Evolutionary conservation across 2,797 vertebrate genomes (phyloP), one percentile per base, ranked within the genome.

Genomic region (Anisognathus igniventris): DNA sequence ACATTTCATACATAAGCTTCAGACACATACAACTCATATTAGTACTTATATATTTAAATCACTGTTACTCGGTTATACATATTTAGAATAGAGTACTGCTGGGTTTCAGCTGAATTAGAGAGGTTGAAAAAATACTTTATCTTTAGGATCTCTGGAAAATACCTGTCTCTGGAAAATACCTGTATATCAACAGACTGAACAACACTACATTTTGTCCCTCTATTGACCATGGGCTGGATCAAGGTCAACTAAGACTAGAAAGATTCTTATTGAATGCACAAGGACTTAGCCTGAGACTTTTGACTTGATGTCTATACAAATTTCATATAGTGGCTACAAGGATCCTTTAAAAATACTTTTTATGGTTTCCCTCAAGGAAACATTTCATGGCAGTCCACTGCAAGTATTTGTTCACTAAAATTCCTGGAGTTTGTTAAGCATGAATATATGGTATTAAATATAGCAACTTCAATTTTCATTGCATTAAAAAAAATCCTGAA

Each of bases 401-500:
- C 98, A 98, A 95, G 87, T 97, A 98, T 98, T 98, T 98, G 98
- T 98, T 98, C 97, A 96, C 86, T 67, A 95, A 95, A 98, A 98
- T 97, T 98, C 96, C 83, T 96, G 95, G 97, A 98, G 97, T 96
- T 95, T 98, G 97, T 96, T 97, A 90, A 95, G 97, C 98, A 98
- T 96, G 96, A 97, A 98, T 98, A 98, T 97, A 95, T 95, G 94
- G 96, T 93, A 98, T 98, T 98, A 98, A 98, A 98, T 95, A 96
- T 97, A 97, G 97, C 98, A 98, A 98, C 97, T 98, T 98, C 97
- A 97, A 98, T 98, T 99, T 98, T 98, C 96, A 98, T 98, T 98
- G 98, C 98, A 98, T 98, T 98, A 98, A 98, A 98, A 98, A 96
- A 93, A 25, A 2, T 9, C 65, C 83, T 90, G 87, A 96, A 95